A percentile compares a stretch with the other conserved stretches of the same genome.
phyloP scores from a whole-genome alignment of 2,797 vertebrate genomes.

The Fundulus diaphanus region DNA sequence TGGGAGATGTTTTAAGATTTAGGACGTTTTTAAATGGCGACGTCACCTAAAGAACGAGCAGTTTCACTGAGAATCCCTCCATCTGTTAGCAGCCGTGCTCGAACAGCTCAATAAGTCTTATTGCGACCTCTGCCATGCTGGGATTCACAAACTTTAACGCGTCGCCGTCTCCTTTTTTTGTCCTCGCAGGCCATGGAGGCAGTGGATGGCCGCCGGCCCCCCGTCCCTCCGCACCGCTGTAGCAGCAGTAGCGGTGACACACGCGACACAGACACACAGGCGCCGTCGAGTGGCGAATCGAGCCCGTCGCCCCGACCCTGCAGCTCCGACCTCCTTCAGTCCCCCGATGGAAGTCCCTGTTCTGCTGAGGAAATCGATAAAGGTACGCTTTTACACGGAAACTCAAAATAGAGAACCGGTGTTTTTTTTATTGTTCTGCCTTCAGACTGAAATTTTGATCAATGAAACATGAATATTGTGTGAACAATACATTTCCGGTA shows the following conservation, averaged over 20 bases:
- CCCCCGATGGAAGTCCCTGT: constrained; percentile 91
- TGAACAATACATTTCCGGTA: neutral
- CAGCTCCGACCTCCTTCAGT: constrained; percentile 87
- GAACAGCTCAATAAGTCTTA: neutral
- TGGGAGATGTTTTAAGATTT: constrained; percentile 14
- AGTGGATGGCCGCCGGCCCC: constrained; percentile 91
- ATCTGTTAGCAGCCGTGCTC: neutral
- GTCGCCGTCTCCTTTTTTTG: constrained; percentile 36
- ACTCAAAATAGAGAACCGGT: neutral
- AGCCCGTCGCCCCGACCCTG: constrained; percentile 87
- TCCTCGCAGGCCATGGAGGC: constrained; percentile 87
- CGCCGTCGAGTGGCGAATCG: constrained; percentile 90
- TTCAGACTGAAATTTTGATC: no score
- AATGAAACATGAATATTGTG: neutral
- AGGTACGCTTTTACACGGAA: constrained; percentile 78
- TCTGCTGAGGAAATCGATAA: constrained; percentile 92
- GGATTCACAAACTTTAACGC: neutral
- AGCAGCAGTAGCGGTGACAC: constrained; percentile 81
- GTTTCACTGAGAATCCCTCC: neutral
- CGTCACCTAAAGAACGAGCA: neutral
- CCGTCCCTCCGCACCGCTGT: constrained; percentile 88
- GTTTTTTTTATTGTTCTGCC: no score
- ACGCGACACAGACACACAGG: constrained; percentile 92
- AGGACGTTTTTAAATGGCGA: constrained; percentile 7
- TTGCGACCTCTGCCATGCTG: neutral